Evolutionary conservation across 2,888 invertebrate genomes (phyloP).

Genomic region (Tanypteryx hageni): DNA sequence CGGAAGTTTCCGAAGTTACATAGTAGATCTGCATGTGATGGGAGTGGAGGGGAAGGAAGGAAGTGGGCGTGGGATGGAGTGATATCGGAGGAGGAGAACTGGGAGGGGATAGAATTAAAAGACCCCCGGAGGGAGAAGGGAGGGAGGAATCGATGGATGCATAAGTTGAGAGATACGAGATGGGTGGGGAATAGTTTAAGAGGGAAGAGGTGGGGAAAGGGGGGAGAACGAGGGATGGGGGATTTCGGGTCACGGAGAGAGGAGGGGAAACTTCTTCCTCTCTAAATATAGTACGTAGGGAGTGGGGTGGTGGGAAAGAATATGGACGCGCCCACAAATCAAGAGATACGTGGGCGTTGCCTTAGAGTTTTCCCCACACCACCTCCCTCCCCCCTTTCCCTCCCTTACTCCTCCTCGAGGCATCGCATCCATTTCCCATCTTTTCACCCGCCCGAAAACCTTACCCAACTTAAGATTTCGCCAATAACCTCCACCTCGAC

Average conservation of each 20-base stretch:
- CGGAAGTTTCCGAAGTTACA: too few relatives aligned
- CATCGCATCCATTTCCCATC: not conserved
- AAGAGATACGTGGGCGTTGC: slow-evolving; percentile 44
- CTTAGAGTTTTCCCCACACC: not conserved
- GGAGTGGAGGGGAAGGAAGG: not conserved
- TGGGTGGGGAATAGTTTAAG: not conserved
- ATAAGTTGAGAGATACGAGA: not conserved
- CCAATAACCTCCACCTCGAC: too few relatives aligned
- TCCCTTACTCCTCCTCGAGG: not conserved
- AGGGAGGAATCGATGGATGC: slow-evolving; percentile 22
- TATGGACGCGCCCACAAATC: slow-evolving; percentile 48
- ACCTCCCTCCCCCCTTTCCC: not conserved
- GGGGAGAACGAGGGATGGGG: slow-evolving; percentile 5
- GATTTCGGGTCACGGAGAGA: not conserved
- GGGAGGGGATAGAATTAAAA: not conserved
- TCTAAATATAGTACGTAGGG: slow-evolving; percentile 42
- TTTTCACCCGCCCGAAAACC: too few relatives aligned
- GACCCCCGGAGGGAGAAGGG: not conserved
- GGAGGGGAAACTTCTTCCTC: not conserved
- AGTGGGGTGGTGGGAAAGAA: slow-evolving; percentile 14
- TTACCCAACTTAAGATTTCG: too few relatives aligned
- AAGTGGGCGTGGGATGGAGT: not conserved
- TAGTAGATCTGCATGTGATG: not conserved
- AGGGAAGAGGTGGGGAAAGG: not conserved
- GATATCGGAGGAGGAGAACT: not conserved